These are phyloP conservation scores for Trinectes maculatus DNA, from an alignment of 2,113 vertebrate genomes.

Conservation along the genomic window DNA sequence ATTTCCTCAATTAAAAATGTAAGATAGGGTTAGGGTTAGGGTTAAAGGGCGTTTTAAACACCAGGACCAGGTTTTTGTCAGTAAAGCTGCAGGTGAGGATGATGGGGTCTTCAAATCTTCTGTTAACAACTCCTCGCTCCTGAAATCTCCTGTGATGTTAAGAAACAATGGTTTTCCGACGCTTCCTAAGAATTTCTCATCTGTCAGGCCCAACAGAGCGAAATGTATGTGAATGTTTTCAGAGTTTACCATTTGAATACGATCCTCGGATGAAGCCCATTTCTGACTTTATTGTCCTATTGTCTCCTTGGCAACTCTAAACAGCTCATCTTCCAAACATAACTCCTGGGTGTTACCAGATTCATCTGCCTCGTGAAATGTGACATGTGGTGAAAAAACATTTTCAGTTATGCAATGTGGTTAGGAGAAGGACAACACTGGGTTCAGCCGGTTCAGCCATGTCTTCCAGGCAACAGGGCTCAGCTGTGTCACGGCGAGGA, in stretches of 20 bases:
- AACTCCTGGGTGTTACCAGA: conserved; percentile 1
- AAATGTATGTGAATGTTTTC: neutral
- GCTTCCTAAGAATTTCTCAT: too few relatives aligned
- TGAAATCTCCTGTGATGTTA: too few relatives aligned
- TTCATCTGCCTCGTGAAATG: neutral
- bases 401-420: neutral
- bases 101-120: too few relatives aligned
- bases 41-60: too few relatives aligned
- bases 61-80: too few relatives aligned
- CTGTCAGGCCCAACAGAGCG: conserved; percentile 6
- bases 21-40: too few relatives aligned
- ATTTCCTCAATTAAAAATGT: too few relatives aligned
- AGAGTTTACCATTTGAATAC: neutral
- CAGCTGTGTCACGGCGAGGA: conserved; percentile 23
- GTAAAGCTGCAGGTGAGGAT: too few relatives aligned
- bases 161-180: too few relatives aligned
- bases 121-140: too few relatives aligned
- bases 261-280: conserved; percentile 18
- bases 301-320: neutral
- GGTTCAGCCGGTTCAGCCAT: conserved; percentile 45
- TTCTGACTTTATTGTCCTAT: conserved; percentile 11
- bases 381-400: conserved; percentile 4
- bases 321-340: conserved; percentile 5
- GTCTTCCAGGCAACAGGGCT: conserved; percentile 4
- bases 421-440: neutral